Evolutionary conservation across 2,797 vertebrate species (phyloP), one percentile per base, ranked within the genome.

Genomic region (Myotis vivesi): DNA sequence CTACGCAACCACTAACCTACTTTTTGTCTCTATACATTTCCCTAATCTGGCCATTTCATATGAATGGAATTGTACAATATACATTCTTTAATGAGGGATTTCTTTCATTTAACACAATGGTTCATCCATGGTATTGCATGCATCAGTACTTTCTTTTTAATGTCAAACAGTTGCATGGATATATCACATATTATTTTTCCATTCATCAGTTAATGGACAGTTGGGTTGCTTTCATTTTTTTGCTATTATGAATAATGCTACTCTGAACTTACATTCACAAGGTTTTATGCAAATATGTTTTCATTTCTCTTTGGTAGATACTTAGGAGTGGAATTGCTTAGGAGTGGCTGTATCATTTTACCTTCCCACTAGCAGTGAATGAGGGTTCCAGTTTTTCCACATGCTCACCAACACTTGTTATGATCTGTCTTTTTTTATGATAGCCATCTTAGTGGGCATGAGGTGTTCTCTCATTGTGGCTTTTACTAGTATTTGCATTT

Each of bases 401-500:
- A 5, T 81, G 20, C 11, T 86, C 38, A 38, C 41, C 49, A 62
- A 57, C 9, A 16, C 16, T 68, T 83, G 1, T 69, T 92, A 53
- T 41, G 69, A 76, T 49, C 44, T 81, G 4, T 46, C 46, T 81
- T 38, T 87, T 92, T 88, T 73, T n/a, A 46, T 73, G n/a, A 38
- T 55, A 64, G 20, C 51, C 17, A 51, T 81, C 62, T 62, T 55
- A 30, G 15, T 59, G 23, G 28, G 30, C 62, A 8, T 80, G 10
- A 72, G 51, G 7, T 38, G 2, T n/a, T 73, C 11, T 75, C 49
- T 59, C n/a, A 59, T 22, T 91, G 30, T 79, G 83, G 8, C 62
- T 83, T 93, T 91, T 30, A 13, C 46, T 46, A 46, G 46, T 46
- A 53, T 93, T 82, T 84, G 22, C 17, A 38, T 92, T 87, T 95